These are phyloP conservation scores for Chionomys nivalis DNA, from an alignment of 2,113 vertebrate genomes.

Conservation along the genomic window DNA sequence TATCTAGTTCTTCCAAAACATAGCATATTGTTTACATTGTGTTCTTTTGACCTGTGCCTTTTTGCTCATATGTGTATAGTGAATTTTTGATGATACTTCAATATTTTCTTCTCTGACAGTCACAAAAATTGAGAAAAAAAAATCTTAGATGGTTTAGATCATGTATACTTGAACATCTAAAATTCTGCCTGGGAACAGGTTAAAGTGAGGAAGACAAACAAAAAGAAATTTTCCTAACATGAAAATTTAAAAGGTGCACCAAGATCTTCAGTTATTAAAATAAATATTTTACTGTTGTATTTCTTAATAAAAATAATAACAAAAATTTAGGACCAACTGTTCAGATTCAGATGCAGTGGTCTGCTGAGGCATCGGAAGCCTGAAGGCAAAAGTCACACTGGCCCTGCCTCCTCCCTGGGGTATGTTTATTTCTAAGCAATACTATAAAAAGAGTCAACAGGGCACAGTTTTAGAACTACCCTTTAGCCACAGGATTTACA, in stretches of 20 bases:
- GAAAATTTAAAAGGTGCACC: not conserved
- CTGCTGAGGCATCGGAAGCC: not conserved
- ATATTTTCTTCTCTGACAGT: not conserved
- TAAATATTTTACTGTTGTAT: slow-evolving; percentile 15
- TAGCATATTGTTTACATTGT: not conserved
- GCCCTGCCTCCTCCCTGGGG: not conserved
- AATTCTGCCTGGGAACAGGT: not conserved
- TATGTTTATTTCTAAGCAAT: slow-evolving; percentile 11
- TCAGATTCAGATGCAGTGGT: not conserved
- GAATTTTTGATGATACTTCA: not conserved
- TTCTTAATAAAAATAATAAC: slow-evolving; percentile 34
- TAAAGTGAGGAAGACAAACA: not conserved
- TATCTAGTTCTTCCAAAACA: not conserved
- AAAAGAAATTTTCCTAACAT: not conserved
- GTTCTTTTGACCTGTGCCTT: not conserved
- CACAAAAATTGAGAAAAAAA: not conserved
- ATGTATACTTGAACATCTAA: not conserved
- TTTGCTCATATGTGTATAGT: not conserved
- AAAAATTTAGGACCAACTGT: not conserved
- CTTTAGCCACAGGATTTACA: not conserved
- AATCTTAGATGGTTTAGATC: not conserved
- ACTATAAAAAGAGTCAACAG: not conserved
- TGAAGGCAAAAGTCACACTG: not conserved
- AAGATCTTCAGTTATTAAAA: not conserved
- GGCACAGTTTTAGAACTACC: not conserved